Conservation (phyloP, 2,797 vertebrate species). For the Heliangelus exortis region DNA sequence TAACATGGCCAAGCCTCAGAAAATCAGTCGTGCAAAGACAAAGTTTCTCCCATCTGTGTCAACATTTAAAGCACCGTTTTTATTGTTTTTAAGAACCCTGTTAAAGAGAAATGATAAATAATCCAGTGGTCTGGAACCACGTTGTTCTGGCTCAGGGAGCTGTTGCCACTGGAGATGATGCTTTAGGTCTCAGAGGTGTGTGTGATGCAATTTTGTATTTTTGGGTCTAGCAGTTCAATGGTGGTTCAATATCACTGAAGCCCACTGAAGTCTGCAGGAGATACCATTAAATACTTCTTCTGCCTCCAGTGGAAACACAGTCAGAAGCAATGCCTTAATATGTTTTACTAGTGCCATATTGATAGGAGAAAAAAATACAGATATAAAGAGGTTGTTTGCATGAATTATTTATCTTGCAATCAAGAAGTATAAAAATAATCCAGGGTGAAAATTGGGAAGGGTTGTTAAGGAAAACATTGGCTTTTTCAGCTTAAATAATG, state of each 20-base stretch:
- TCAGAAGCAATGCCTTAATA: not conserved
- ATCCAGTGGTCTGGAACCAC: not conserved
- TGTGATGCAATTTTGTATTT: not conserved
- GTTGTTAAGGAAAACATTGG: not conserved
- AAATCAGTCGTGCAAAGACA: not conserved
- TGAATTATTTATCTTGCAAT: constrained; percentile 36
- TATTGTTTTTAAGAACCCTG: not conserved
- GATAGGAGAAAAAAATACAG: not conserved
- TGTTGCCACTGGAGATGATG: not conserved
- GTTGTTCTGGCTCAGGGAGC: not conserved
- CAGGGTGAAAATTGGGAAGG: not conserved
- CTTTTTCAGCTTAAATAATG: not conserved
- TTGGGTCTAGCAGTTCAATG: not conserved
- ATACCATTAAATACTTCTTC: not conserved
- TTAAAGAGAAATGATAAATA: not conserved
- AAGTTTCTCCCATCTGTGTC: not conserved
- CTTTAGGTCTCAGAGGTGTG: not conserved
- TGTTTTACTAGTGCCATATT: not conserved
- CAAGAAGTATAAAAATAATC: constrained; percentile 25
- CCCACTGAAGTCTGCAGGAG: not conserved
- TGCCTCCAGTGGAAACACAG: not conserved
- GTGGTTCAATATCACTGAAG: not conserved
- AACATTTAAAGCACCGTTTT: not conserved
- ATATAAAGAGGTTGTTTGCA: not conserved
- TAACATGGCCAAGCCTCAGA: not conserved